A percentile compares a stretch with the other conserved stretches of the same genome.
Evolutionary conservation across 2,888 invertebrate genomes (phyloP).

Genomic region (Cephus pulcher): DNA sequence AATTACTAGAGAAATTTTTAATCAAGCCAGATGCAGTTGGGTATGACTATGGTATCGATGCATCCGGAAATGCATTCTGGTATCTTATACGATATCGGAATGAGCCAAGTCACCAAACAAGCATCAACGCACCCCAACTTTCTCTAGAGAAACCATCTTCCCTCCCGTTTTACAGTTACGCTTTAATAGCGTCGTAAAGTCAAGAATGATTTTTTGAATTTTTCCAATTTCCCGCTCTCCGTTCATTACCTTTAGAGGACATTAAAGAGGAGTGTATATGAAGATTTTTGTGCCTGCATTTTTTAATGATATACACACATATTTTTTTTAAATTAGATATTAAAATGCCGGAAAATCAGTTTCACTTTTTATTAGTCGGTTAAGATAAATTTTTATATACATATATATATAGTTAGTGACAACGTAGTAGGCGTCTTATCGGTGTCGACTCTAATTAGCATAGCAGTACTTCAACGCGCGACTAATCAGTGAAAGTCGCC

Average conservation of each 20-base stretch:
- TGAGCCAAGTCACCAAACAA: not conserved
- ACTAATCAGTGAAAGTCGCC: conserved; percentile 50
- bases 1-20: not conserved
- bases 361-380: not conserved
- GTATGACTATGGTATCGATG: not conserved
- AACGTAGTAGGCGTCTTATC: not conserved
- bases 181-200: not conserved
- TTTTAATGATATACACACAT: not conserved
- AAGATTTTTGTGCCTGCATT: not conserved
- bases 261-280: not conserved
- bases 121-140: not conserved
- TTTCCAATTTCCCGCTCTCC: not conserved
- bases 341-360: not conserved
- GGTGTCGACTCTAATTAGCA: not conserved
- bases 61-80: not conserved
- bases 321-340: not conserved
- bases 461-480: conserved; percentile 22
- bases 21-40: not conserved
- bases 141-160: not conserved
- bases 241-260: not conserved
- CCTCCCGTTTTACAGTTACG: not conserved
- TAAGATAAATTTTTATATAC: not conserved
- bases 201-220: not conserved
- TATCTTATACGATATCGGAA: not conserved
- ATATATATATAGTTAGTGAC: not conserved